Conservation (phyloP, 2,113 vertebrate genomes). For the Oncorhynchus kisutch region DNA sequence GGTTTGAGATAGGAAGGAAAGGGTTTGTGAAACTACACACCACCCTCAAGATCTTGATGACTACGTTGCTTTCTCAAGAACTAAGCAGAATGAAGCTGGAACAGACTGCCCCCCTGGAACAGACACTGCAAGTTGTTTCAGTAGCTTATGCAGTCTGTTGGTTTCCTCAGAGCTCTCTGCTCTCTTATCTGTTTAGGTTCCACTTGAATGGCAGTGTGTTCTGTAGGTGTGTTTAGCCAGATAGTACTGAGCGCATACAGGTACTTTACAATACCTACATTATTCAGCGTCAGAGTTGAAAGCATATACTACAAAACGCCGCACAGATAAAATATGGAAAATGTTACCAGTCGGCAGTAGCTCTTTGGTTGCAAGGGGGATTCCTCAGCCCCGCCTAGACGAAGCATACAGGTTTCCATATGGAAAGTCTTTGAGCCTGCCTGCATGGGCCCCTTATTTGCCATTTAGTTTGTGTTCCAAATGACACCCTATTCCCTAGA, state of each 20-base stretch:
- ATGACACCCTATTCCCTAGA: no score
- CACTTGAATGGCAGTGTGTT: background rate
- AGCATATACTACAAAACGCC: background rate
- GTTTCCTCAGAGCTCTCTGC: no score
- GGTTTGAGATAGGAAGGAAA: background rate
- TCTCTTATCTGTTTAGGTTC: background rate
- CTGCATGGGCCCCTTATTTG: slow-evolving; percentile 13
- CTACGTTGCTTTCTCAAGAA: background rate
- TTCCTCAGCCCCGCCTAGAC: slow-evolving; percentile 1
- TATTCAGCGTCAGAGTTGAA: background rate
- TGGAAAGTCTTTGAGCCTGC: slow-evolving; percentile 11
- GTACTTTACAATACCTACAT: background rate
- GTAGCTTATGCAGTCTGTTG: background rate
- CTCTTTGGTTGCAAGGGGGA: slow-evolving; percentile 8
- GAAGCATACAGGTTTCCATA: slow-evolving; percentile 29
- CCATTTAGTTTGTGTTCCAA: background rate
- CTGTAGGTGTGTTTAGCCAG: background rate
- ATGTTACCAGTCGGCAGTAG: slow-evolving; percentile 14
- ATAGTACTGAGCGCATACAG: background rate
- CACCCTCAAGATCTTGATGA: background rate
- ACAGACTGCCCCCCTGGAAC: slow-evolving; percentile 9
- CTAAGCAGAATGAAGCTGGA: slow-evolving; percentile 2
- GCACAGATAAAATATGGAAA: slow-evolving; percentile 21
- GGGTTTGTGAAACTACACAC: background rate
- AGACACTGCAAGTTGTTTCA: background rate